Evolutionary conservation across 1,140 invertebrate species (phyloP).

Genomic region (Heliconius melpomene): DNA sequence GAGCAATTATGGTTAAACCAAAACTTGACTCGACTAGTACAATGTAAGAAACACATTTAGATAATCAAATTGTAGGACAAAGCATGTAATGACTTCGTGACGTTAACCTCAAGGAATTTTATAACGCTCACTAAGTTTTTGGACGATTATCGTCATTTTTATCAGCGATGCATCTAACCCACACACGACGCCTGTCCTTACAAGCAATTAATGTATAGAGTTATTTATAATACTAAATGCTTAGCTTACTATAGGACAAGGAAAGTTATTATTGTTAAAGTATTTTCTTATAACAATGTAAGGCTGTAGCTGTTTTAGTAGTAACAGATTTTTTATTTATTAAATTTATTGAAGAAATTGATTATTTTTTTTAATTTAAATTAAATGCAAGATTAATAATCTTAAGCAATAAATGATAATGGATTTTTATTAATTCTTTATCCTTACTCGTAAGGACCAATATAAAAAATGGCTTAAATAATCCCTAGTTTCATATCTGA

Average conservation of each 20-base stretch:
- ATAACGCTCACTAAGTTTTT: conserved; percentile 65
- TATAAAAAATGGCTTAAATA: no score
- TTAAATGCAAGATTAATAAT: no score
- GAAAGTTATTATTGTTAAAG: neutral
- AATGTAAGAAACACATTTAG: conserved; percentile 43
- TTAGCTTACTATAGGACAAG: neutral
- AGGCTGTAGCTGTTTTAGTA: neutral
- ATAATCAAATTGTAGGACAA: conserved; percentile 63
- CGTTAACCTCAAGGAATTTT: conserved; percentile 62
- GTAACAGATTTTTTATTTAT: neutral
- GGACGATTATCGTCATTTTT: conserved; percentile 67
- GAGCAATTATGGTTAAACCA: conserved; percentile 53
- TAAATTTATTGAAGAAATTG: no score
- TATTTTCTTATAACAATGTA: neutral
- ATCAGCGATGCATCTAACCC: conserved; percentile 68
- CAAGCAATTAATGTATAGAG: conserved; percentile 60
- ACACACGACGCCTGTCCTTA: conserved; percentile 69
- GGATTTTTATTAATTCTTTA: no score
- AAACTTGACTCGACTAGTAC: conserved; percentile 23
- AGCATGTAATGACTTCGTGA: conserved; percentile 71
- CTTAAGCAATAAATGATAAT: no score
- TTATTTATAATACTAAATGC: conserved; percentile 7
- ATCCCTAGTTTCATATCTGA: neutral
- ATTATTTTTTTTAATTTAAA: no score
- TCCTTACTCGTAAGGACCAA: no score